These are phyloP conservation scores for Pampusana beccarii DNA, from an alignment of 2,113 vertebrate genomes.

Conservation along the genomic window DNA sequence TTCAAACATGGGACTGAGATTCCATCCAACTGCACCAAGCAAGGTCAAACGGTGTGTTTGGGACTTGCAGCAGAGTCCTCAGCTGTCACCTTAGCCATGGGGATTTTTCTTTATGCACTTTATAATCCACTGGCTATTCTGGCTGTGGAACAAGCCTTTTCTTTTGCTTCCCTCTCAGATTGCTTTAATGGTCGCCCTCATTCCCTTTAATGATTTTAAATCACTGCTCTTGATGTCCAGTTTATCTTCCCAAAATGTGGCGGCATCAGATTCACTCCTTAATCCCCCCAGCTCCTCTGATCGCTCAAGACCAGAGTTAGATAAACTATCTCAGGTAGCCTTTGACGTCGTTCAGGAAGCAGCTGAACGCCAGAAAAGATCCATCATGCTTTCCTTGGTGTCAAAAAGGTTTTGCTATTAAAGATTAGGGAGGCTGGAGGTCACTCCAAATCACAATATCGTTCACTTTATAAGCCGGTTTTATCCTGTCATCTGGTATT, in stretches of 20 bases:
- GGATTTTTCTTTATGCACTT: neutral
- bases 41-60: neutral
- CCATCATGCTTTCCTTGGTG: constrained; percentile 42
- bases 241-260: neutral
- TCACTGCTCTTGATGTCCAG: neutral
- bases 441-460: neutral
- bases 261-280: neutral
- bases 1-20: neutral
- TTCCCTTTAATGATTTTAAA: neutral
- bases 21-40: neutral
- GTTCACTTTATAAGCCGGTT: neutral
- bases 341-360: neutral
- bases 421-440: constrained; percentile 13
- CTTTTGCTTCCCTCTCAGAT: neutral
- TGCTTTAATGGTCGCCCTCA: neutral
- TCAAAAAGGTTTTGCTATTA: neutral
- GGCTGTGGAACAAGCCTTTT: neutral
- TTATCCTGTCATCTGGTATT: constrained; percentile 24
- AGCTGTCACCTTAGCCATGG: neutral
- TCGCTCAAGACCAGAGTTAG: neutral
- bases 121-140: neutral
- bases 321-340: constrained; percentile 7
- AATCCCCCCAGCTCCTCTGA: constrained; percentile 16
- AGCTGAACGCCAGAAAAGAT: neutral
- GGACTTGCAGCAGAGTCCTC: neutral